These are phyloP conservation scores for Anoplophora glabripennis DNA, from an alignment of 1,140 invertebrate species.

Conservation along the genomic window DNA sequence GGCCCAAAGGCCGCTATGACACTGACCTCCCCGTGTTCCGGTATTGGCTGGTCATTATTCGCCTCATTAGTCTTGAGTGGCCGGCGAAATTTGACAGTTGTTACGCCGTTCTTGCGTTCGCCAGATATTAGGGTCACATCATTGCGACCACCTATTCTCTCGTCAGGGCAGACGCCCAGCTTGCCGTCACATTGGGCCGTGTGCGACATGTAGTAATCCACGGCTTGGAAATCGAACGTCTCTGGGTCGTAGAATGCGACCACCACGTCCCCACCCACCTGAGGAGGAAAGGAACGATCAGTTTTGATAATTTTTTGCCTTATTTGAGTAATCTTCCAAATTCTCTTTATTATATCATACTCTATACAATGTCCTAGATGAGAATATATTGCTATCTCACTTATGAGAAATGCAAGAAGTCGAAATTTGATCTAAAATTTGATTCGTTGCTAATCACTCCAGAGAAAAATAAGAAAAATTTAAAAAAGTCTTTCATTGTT, in stretches of 20 bases:
- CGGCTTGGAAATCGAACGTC: conserved; percentile 67
- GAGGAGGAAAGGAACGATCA: too few relatives aligned
- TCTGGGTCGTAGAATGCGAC: conserved; percentile 76
- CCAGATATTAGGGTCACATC: conserved; percentile 73
- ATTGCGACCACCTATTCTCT: conserved; percentile 74
- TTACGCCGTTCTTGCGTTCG: conserved; percentile 73
- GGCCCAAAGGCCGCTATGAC: conserved; percentile 88
- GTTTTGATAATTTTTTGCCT: too few relatives aligned
- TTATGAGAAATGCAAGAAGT: too few relatives aligned
- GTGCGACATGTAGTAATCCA: conserved; percentile 83
- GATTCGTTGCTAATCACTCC: too few relatives aligned
- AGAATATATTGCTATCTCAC: too few relatives aligned
- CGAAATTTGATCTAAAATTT: too few relatives aligned
- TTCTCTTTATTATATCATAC: too few relatives aligned
- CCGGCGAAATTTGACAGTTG: conserved; percentile 71
- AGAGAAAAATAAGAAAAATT: too few relatives aligned
- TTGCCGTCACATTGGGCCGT: conserved; percentile 79
- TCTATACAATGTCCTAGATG: too few relatives aligned
- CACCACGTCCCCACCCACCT: conserved; percentile 77
- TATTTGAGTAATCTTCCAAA: too few relatives aligned
- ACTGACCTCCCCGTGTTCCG: conserved; percentile 59
- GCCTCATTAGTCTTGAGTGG: conserved; percentile 74
- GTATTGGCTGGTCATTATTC: conserved; percentile 66
- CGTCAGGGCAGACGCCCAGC: conserved; percentile 82
- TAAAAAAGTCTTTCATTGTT: too few relatives aligned